These are phyloP conservation scores for Leucophenga varia DNA, from an alignment of 1,140 invertebrate species.

Conservation along the genomic window DNA sequence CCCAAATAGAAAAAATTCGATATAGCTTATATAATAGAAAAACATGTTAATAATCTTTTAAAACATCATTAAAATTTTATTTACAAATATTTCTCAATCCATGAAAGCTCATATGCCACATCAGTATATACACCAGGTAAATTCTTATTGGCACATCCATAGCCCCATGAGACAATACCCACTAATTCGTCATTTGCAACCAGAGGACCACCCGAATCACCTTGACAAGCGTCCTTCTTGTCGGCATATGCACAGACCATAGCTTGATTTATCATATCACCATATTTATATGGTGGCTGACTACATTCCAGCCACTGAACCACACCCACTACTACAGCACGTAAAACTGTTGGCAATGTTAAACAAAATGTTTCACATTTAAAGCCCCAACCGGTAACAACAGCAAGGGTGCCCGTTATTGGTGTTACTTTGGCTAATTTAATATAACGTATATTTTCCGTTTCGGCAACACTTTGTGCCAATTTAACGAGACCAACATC, in stretches of 20 bases:
- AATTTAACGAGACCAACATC: constrained; percentile 43
- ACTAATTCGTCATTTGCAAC: constrained; percentile 49
- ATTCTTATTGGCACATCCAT: constrained; percentile 58
- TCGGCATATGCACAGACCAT: constrained; percentile 61
- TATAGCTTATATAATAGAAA: too few species aligned
- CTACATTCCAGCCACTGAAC: constrained; percentile 12
- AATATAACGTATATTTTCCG: constrained; percentile 16
- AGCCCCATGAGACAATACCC: constrained; percentile 66
- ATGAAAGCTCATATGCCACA: constrained; percentile 45
- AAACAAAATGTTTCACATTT: constrained; percentile 21
- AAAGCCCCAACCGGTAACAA: constrained; percentile 31
- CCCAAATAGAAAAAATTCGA: too few species aligned
- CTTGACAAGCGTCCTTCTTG: constrained; percentile 59
- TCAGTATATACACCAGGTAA: constrained; percentile 66
- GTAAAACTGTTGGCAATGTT: constrained; percentile 7
- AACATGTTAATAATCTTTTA: too few species aligned
- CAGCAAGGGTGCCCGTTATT: constrained; percentile 18
- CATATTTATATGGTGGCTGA: constrained; percentile 18
- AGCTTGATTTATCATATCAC: constrained; percentile 44
- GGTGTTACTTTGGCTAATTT: constrained; percentile 20
- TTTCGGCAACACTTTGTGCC: constrained; percentile 11
- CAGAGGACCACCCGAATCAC: constrained; percentile 54
- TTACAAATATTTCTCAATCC: too few species aligned
- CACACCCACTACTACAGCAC: constrained; percentile 13
- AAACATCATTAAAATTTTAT: too few species aligned